phyloP scores from a whole-genome alignment of 2,888 invertebrate species.

The Cacoxenus indagator region DNA sequence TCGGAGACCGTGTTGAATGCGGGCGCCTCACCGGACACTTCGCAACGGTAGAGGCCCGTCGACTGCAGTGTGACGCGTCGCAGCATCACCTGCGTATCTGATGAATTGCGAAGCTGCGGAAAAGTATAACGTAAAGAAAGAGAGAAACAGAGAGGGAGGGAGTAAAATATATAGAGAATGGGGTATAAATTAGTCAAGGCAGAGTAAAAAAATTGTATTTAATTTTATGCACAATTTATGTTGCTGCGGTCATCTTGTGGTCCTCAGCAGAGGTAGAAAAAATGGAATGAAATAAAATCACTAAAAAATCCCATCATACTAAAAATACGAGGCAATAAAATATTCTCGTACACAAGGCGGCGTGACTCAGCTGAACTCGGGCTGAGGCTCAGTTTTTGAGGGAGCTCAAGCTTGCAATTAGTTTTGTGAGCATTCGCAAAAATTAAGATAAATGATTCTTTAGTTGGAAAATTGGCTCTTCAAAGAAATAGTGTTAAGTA shows the following conservation, averaged over 20 bases:
- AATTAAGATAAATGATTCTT: slow-evolving; percentile 61
- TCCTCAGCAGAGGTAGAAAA: slow-evolving; percentile 23
- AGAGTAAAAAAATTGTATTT: background rate
- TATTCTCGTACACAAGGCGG: slow-evolving; percentile 14
- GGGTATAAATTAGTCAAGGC: background rate
- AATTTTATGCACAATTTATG: slow-evolving; percentile 8
- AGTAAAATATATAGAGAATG: slow-evolving; percentile 50
- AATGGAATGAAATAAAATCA: background rate
- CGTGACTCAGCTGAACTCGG: slow-evolving; percentile 46
- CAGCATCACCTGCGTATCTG: slow-evolving; percentile 77
- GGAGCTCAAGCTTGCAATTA: slow-evolving; percentile 36
- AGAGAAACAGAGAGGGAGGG: slow-evolving; percentile 7
- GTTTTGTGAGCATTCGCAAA: slow-evolving; percentile 39
- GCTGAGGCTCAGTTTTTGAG: background rate
- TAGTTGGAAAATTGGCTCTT: background rate
- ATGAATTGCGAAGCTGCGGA: slow-evolving; percentile 76
- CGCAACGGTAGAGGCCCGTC: slow-evolving; percentile 82
- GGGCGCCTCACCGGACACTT: slow-evolving; percentile 84
- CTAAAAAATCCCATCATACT: background rate
- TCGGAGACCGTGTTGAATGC: slow-evolving; percentile 83
- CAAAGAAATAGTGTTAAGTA: background rate
- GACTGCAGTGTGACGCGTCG: slow-evolving; percentile 79
- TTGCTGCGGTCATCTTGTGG: slow-evolving; percentile 7
- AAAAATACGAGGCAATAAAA: background rate
- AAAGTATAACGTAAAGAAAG: background rate